Percentiles rank a stretch among this genome's conserved stretches.
Conservation (phyloP, 1,140 invertebrate genomes). For the Hyposmocoma kahamanoa region DNA sequence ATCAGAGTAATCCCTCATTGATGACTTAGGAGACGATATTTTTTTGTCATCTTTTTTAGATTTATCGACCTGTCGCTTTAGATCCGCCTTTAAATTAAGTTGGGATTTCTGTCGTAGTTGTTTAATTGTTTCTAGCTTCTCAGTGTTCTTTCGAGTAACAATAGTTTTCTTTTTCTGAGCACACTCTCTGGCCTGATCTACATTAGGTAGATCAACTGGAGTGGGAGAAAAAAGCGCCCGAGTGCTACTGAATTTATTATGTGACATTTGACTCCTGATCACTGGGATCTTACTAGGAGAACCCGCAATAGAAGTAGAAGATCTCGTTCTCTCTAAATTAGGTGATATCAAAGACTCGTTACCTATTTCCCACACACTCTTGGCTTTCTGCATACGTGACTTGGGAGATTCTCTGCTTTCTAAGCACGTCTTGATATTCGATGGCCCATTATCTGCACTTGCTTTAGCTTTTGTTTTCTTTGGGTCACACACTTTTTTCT, state of each 20-base stretch:
- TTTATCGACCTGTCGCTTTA: conserved; percentile 53
- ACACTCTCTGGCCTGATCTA: conserved; percentile 73
- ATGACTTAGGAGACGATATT: conserved; percentile 44
- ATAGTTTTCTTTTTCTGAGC: conserved; percentile 66
- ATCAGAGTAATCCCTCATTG: conserved; percentile 59
- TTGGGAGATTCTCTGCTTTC: conserved; percentile 45
- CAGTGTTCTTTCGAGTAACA: conserved; percentile 41
- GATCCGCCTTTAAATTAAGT: conserved; percentile 51
- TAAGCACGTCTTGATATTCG: conserved; percentile 29
- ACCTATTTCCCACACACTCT: conserved; percentile 74
- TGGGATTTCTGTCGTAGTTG: conserved; percentile 60
- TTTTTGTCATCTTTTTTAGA: conserved; percentile 58
- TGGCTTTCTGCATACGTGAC: conserved; percentile 72
- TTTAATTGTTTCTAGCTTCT: conserved; percentile 49
- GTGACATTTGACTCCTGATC: conserved; percentile 67
- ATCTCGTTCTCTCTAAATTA: conserved; percentile 64
- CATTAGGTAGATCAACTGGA: conserved; percentile 71
- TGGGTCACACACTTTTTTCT: conserved; percentile 53
- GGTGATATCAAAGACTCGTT: conserved; percentile 49
- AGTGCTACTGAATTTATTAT: conserved; percentile 64
- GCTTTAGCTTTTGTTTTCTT: conserved; percentile 58
- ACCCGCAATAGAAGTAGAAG: conserved; percentile 71
- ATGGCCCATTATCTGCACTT: conserved; percentile 32
- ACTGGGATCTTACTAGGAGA: conserved; percentile 76
- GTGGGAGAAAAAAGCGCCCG: conserved; percentile 72